A percentile compares a stretch with the other conserved stretches of the same genome.
These are phyloP conservation scores for Myocastor coypus DNA, from an alignment of 2,113 vertebrate genomes.

Conservation along the genomic window DNA sequence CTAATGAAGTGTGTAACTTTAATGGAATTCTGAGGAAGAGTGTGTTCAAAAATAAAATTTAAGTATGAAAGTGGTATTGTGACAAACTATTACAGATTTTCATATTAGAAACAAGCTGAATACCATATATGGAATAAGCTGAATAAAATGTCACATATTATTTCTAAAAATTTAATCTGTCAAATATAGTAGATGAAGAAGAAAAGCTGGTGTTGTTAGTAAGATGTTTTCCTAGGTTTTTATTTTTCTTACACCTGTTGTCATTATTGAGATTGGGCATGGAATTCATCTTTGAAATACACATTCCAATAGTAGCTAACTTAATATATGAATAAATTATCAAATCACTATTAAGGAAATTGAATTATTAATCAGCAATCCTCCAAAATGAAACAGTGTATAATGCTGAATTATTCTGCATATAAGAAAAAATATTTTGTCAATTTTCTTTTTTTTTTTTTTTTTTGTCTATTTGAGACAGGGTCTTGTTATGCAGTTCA, in stretches of 20 bases:
- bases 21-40: not conserved
- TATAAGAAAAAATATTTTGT: not conserved
- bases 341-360: not conserved
- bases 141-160: constrained; percentile 2
- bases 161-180: constrained; percentile 20
- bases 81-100: constrained; percentile 70
- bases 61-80: constrained; percentile 75
- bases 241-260: not conserved
- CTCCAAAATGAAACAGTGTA: not conserved
- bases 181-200: constrained; percentile 61
- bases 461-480: no score
- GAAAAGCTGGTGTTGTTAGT: constrained; percentile 68
- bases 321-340: constrained; percentile 64
- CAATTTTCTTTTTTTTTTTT: no score
- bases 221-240: constrained; percentile 58
- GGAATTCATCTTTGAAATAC: constrained; percentile 72
- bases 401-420: not conserved
- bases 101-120: no score
- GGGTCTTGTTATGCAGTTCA: no score
- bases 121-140: constrained; percentile 56
- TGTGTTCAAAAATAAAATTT: constrained; percentile 23
- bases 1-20: constrained; percentile 69
- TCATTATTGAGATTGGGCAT: constrained; percentile 53
- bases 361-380: not conserved
- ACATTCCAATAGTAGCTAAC: constrained; percentile 72